phyloP scores from a whole-genome alignment of 2,797 vertebrate genomes.

The Ataeniobius toweri region DNA sequence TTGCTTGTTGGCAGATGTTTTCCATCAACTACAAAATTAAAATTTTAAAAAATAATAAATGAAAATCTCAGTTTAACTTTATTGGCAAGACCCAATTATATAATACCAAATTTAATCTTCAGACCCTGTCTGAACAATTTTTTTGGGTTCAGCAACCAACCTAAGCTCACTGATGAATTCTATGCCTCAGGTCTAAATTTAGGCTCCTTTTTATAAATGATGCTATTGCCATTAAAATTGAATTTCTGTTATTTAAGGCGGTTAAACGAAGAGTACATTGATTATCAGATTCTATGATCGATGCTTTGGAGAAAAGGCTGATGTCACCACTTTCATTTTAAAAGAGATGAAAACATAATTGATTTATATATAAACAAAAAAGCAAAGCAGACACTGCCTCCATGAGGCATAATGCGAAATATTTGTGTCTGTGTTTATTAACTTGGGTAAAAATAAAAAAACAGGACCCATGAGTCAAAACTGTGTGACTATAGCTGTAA shows the following conservation, averaged over 20 bases:
- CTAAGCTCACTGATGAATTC: background rate
- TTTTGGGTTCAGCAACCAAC: background rate
- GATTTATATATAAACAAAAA: background rate
- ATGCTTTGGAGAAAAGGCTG: background rate
- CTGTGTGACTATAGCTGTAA: background rate
- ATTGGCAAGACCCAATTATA: background rate
- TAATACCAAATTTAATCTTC: background rate
- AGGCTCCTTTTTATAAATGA: background rate
- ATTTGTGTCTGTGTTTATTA: background rate
- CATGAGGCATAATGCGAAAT: background rate
- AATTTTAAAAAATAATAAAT: background rate
- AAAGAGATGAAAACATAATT: background rate
- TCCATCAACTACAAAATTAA: background rate
- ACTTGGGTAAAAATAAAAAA: background rate
- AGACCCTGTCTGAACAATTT: background rate
- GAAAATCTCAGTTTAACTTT: background rate
- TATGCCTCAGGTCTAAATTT: background rate
- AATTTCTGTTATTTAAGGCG: background rate
- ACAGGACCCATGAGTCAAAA: background rate
- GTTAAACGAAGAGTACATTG: background rate
- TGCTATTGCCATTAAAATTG: background rate
- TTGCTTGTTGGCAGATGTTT: background rate
- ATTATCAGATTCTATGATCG: background rate
- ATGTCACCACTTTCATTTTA: background rate
- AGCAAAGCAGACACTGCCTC: background rate